Base-by-base conservation (phyloP, 2,888 invertebrate species). In the Cataglyphis rosenhaueri region DNA sequence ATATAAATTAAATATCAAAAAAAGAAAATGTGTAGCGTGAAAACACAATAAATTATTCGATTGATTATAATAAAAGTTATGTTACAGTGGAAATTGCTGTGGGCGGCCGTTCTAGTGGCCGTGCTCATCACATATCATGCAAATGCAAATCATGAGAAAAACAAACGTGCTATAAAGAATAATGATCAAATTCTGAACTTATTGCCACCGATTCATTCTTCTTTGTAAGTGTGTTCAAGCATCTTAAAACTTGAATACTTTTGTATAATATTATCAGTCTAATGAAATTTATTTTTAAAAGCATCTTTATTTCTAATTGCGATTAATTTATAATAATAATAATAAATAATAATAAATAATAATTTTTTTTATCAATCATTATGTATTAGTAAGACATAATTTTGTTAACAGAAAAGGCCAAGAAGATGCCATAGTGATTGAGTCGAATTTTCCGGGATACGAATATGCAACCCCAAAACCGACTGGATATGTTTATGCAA, bases 91-190 rank as follows among this genome's bases (percentile, higher is more conserved):
- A 92, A 92, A 86, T 87, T 93, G 84, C 88, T 94, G 86, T 93
- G 93, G 93, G 89, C 91, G 90, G 90, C 92, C 92, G 91, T 92
- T 10, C 61, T 94, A 35, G 91, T 93, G 92, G 93, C 92, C 87
- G 92, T 93, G 84, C 91, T 94, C 81, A 92, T 92, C 87, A 90
- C 92, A 73, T 89, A 92, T 83, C 84, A 92, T 88, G 92, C 92
- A 76, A 87, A 91, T 81, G 92, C 92, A 52, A 92, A 91, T 81
- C 92, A 87, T 84, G 91, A 90, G 84, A 91, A 93, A 86, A 92
- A 89, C 85, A 92, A 90, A 84, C 87, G 94, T 83, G 94, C 93
- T 32, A 94, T 94, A 85, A 88, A 86, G 25, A 91, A 90, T 81
- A 89, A 88, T 70, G 3, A 44, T 85, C 93, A 38, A 85, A 62